Base-by-base conservation (phyloP, 2,113 vertebrate species). In the Tragelaphus strepsiceros region DNA sequence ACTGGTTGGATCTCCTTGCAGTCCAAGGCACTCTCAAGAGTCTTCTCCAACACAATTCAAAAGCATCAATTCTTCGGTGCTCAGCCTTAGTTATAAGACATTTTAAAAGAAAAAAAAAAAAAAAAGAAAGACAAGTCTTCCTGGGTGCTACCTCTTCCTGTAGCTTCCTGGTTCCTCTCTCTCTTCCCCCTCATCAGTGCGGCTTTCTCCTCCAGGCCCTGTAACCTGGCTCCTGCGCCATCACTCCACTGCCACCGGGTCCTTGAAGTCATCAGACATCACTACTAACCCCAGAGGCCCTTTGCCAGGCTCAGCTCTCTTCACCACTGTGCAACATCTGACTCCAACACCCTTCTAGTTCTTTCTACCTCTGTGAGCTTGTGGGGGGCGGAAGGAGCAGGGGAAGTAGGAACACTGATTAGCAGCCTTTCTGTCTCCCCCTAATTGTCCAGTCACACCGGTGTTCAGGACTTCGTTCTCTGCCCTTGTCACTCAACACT, bases 341-440 rank as follows among this genome's bases (percentile, higher is more conserved):
- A 61, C 19, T 62, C 46, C 46, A 51, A 11, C 77, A 51, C 26
- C 28, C 53, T 51, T 28, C 81, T 64, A 77, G 35, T 14, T 81
- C 62, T 54, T 82, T 86, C 88, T 58, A 7, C 15, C 17, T n/a
- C 13, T 64, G 62, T 78, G 56, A 78, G 2, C 5, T 84, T 67
- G 61, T 58, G 1, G 53, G 7, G 5, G 32, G 10, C 1, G 17
- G n/a, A 19, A 67, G 32, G 61, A 2, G 4, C 4, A 3, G 6
- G 13, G 6, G 59, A 19, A 7, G 43, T 2, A 78, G 5, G 54
- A 88, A 39, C 2, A 17, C 51, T 59, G 39, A 32, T 62, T 59
- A 28, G 80, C 30, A 93, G 59, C 54, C 84, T 49, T 94, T 94
- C 30, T 7, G 5, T 39, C 54, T 56, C 17, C 24, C 24, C 12